Evolutionary conservation across 2,888 invertebrate genomes (phyloP).

Genomic region (Tetragonisca angustula): DNA sequence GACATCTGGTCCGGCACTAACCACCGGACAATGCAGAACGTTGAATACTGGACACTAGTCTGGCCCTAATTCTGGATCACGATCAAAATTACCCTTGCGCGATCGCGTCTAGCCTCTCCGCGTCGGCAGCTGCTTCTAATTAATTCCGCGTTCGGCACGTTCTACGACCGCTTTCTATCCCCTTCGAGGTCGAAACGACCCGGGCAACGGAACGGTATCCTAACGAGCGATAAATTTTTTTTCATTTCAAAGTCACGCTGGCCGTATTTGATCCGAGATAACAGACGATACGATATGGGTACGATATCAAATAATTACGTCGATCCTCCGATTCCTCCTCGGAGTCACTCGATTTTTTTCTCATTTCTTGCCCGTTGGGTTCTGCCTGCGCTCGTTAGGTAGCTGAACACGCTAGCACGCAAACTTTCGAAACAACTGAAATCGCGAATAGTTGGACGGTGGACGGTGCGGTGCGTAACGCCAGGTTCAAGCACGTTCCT

Average conservation of each 20-base stretch:
- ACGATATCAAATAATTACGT: neutral
- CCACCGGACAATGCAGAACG: slow-evolving; percentile 77
- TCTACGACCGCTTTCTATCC: slow-evolving; percentile 42
- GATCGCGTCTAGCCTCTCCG: slow-evolving; percentile 67
- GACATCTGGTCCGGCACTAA: slow-evolving; percentile 82
- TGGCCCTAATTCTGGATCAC: slow-evolving; percentile 77
- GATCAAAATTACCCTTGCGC: slow-evolving; percentile 80
- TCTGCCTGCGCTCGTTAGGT: neutral
- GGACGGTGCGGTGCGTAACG: slow-evolving; percentile 52
- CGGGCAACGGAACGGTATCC: neutral
- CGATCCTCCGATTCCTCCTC: neutral
- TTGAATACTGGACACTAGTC: slow-evolving; percentile 74
- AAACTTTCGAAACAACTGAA: slow-evolving; percentile 23
- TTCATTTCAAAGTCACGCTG: too few species aligned
- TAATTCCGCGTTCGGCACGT: slow-evolving; percentile 77
- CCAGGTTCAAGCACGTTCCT: slow-evolving; percentile 64
- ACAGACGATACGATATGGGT: fast-evolving
- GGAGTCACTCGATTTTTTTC: neutral
- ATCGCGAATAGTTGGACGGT: slow-evolving; percentile 41
- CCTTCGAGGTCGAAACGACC: neutral
- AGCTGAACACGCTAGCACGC: neutral
- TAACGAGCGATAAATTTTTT: slow-evolving; percentile 28
- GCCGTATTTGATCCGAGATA: too few species aligned
- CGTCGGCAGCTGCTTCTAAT: slow-evolving; percentile 79
- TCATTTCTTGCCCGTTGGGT: neutral